Conservation (phyloP, 2,113 vertebrate species). For the Cervus canadensis region DNA sequence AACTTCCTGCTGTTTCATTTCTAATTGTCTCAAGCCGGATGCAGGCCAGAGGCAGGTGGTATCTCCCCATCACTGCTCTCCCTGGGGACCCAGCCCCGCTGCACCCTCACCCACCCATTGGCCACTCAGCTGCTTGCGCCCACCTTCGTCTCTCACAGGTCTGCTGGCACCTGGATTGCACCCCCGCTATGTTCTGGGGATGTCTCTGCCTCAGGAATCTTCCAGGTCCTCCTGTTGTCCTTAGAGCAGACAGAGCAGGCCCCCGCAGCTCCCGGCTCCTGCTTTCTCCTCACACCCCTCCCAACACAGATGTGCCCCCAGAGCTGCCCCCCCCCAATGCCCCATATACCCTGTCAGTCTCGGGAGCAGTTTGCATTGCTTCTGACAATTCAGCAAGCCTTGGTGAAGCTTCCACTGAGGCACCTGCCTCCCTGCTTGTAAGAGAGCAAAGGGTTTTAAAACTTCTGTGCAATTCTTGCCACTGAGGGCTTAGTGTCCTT, state of each 20-base stretch:
- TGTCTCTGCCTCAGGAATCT: not conserved
- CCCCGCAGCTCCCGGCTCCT: not conserved
- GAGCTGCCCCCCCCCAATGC: not conserved
- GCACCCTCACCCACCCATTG: not conserved
- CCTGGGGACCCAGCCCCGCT: not conserved
- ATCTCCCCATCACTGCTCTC: not conserved
- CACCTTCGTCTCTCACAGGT: not conserved
- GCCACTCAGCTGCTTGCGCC: fast-evolving
- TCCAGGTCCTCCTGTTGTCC: not conserved
- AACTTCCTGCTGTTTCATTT: not conserved
- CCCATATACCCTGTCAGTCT: not conserved
- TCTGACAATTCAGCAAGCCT: not conserved
- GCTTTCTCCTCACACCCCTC: not conserved
- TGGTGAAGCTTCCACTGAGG: not conserved
- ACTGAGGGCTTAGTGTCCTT: not conserved
- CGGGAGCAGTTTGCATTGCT: not conserved
- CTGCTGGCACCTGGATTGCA: too few relatives aligned
- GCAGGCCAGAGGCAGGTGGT: not conserved
- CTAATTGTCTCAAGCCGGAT: not conserved
- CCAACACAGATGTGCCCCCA: not conserved
- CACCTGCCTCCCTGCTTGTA: not conserved
- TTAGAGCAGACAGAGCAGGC: not conserved
- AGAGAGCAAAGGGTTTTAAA: not conserved
- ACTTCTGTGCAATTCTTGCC: not conserved
- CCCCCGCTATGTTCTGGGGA: not conserved